phyloP scores from a whole-genome alignment of 2,888 invertebrate species.

The Opisthograptis luteolata region DNA sequence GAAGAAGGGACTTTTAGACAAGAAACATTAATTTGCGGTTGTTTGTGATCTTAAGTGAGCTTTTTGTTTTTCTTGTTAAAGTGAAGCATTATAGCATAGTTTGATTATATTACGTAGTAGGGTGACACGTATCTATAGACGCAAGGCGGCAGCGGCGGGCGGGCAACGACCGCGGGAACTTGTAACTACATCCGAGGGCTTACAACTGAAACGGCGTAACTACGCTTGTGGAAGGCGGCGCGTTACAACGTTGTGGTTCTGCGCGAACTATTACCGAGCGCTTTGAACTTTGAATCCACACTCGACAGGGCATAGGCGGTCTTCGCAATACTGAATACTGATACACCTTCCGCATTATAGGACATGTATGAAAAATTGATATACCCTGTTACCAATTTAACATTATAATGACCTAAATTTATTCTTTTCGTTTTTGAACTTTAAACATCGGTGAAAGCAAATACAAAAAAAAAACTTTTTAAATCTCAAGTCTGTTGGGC shows the following conservation, averaged over 20 bases:
- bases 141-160: constrained; percentile 38
- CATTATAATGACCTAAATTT: not conserved
- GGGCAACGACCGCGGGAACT: constrained; percentile 83
- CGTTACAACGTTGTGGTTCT: constrained; percentile 52
- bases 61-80: constrained; percentile 61
- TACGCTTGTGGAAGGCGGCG: constrained; percentile 37
- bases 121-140: constrained; percentile 68
- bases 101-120: constrained; percentile 49
- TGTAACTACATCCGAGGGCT: constrained; percentile 77
- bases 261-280: constrained; percentile 51
- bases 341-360: constrained; percentile 63
- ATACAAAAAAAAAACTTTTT: too few species aligned
- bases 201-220: constrained; percentile 62
- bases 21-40: not conserved
- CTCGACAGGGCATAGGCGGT: constrained; percentile 58
- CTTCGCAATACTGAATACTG: constrained; percentile 64
- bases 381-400: constrained; percentile 6
- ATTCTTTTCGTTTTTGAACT: too few species aligned
- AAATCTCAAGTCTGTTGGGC: too few species aligned
- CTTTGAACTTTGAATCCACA: constrained; percentile 77
- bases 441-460: too few species aligned
- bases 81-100: constrained; percentile 62
- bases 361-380: constrained; percentile 29
- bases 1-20: constrained; percentile 6
- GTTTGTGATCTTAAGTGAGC: constrained; percentile 2